phyloP scores from a whole-genome alignment of 2,113 vertebrate genomes.

The Trogon melanurus region DNA sequence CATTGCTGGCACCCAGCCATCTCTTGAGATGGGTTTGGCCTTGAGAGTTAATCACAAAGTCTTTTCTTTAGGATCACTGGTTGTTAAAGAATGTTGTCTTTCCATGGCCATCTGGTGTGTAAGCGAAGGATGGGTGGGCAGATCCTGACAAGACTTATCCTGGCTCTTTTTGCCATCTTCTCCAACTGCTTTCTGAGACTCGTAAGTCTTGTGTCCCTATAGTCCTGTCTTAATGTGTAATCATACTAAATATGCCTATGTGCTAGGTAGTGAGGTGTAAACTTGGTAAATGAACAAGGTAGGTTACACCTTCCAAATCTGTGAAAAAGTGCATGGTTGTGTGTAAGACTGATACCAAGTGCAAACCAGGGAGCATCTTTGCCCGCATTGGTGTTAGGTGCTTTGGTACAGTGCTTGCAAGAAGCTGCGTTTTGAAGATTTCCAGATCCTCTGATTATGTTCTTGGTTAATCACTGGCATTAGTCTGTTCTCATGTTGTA shows the following conservation, averaged over 20 bases:
- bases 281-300: neutral
- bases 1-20: neutral
- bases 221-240: neutral
- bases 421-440: neutral
- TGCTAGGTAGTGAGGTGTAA: neutral
- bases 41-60: neutral
- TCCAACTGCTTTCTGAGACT: neutral
- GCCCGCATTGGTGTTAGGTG: neutral
- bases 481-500: slow-evolving; percentile 38
- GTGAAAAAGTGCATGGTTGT: neutral
- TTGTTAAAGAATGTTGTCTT: slow-evolving; percentile 13
- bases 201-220: neutral
- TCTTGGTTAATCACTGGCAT: slow-evolving; percentile 25
- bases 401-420: neutral
- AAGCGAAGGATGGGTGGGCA: neutral
- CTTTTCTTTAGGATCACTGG: neutral
- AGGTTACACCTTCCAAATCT: neutral
- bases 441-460: neutral
- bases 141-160: neutral
- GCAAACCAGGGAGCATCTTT: neutral
- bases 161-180: neutral
- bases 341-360: neutral
- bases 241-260: neutral
- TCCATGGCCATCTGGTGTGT: neutral
- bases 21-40: neutral